Evolutionary conservation across 1,140 invertebrate genomes (phyloP).

Genomic region (Megalonaias nervosa): DNA sequence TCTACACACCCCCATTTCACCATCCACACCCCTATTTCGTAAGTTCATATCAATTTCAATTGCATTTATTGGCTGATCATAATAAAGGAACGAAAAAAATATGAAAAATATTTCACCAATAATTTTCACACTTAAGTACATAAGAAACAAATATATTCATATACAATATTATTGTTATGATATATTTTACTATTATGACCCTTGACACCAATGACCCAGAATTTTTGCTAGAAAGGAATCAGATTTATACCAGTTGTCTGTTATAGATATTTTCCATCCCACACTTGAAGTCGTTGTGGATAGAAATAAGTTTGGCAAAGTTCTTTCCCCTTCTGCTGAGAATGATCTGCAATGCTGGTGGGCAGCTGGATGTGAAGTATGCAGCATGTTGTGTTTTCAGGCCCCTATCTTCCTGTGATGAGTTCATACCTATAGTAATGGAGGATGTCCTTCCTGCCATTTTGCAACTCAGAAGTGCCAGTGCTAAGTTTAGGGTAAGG

Average conservation of each 20-base stretch:
- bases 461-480: slow-evolving; percentile 28
- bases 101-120: too few relatives aligned
- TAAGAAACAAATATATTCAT: too few relatives aligned
- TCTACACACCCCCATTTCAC: too few relatives aligned
- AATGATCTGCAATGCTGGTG: slow-evolving; percentile 19
- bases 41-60: too few relatives aligned
- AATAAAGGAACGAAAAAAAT: too few relatives aligned
- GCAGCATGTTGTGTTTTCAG: slow-evolving; percentile 50
- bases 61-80: too few relatives aligned
- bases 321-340: slow-evolving; percentile 40
- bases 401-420: slow-evolving; percentile 30
- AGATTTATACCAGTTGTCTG: background rate
- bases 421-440: slow-evolving; percentile 29
- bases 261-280: slow-evolving; percentile 26
- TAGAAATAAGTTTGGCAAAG: slow-evolving; percentile 20
- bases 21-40: too few relatives aligned
- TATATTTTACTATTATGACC: too few relatives aligned
- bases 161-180: too few relatives aligned
- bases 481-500: slow-evolving; percentile 43
- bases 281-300: slow-evolving; percentile 20
- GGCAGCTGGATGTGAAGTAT: slow-evolving; percentile 49
- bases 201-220: too few relatives aligned
- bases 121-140: too few relatives aligned
- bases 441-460: slow-evolving; percentile 37
- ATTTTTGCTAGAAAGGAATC: background rate